Evolutionary conservation across 2,888 invertebrate genomes (phyloP), one percentile per base, ranked within the genome.

Genomic region (Lathronympha strigana): DNA sequence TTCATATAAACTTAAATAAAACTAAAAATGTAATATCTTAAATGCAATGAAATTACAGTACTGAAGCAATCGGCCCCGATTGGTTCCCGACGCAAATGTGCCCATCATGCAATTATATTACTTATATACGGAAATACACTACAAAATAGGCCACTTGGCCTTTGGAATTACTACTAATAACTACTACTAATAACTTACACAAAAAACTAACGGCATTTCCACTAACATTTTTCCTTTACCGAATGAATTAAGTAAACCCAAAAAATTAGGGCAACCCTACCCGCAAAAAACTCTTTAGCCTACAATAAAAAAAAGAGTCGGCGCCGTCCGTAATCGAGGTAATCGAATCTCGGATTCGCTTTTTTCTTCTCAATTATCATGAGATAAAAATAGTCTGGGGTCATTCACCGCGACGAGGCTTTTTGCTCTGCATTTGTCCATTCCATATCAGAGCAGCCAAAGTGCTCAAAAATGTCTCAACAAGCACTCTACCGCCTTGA

Each of bases 311-410:
- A 70, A 68, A 68, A 43, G 33, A 51, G 55, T 17, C 67, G 67
- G 73, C 75, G 69, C 72, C 75, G 75, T 73, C 73, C 74, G 79
- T 80, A 78, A 82, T 83, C 74, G 75, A 74, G 69, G 75, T 82
- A 83, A 86, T 85, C 78, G 78, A 84, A 83, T 84, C 80, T 81
- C 80, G 80, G 77, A 70, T 71, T 68, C 67, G 67, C 67, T 77
- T 81, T 81, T 64, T 50, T 80, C 80, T 78, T 69, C 68, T 72
- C 57, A 38, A 36, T 67, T 67, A 66, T 68, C 70, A 69, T 72
- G 78, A 76, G 75, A 77, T 80, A 77, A 77, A 83, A 79, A 81
- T 79, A 81, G 79, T 76, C 72, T 62, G 77, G 77, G 79, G 80
- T 84, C 81, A 80, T 83, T 83, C 76, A 80, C 80, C 64, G 68